These are phyloP conservation scores for Nesometra sesokonis DNA, from an alignment of 35 echinoderm and acorn worm genomes.

Conservation along the genomic window DNA sequence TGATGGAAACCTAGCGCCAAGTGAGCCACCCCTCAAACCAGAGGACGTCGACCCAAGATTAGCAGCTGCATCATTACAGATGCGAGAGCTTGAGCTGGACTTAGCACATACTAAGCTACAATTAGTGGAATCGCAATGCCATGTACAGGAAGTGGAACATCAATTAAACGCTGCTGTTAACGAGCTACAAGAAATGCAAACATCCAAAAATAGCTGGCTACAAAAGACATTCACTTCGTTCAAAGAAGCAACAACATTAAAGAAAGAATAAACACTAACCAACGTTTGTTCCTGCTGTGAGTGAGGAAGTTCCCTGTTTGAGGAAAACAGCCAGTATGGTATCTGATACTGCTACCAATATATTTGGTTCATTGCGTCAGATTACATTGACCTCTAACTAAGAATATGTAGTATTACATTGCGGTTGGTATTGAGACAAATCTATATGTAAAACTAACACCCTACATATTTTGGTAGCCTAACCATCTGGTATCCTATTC, in stretches of 20 bases:
- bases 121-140: slow-evolving; percentile 85
- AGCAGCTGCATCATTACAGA: slow-evolving; percentile 24
- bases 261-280: slow-evolving; percentile 27
- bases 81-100: slow-evolving; percentile 76
- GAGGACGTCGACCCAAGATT: slow-evolving; percentile 25
- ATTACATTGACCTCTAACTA: too few relatives aligned
- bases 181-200: slow-evolving; percentile 38
- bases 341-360: too few relatives aligned
- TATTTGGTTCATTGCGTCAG: too few relatives aligned
- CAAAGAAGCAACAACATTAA: slow-evolving; percentile 56
- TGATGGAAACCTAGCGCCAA: slow-evolving; percentile 50
- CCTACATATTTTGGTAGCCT: too few relatives aligned
- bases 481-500: too few relatives aligned
- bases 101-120: slow-evolving; percentile 88
- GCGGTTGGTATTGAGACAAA: too few relatives aligned
- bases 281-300: too few relatives aligned
- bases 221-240: slow-evolving; percentile 69
- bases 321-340: too few relatives aligned
- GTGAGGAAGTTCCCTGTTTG: too few relatives aligned
- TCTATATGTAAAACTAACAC: too few relatives aligned
- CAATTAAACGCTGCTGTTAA: slow-evolving; percentile 45
- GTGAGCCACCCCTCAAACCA: neutral
- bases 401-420: too few relatives aligned
- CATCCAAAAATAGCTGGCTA: slow-evolving; percentile 59
- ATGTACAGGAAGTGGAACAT: slow-evolving; percentile 81